Evolutionary conservation across 2,888 invertebrate genomes (phyloP).

Genomic region (Bombylius major): DNA sequence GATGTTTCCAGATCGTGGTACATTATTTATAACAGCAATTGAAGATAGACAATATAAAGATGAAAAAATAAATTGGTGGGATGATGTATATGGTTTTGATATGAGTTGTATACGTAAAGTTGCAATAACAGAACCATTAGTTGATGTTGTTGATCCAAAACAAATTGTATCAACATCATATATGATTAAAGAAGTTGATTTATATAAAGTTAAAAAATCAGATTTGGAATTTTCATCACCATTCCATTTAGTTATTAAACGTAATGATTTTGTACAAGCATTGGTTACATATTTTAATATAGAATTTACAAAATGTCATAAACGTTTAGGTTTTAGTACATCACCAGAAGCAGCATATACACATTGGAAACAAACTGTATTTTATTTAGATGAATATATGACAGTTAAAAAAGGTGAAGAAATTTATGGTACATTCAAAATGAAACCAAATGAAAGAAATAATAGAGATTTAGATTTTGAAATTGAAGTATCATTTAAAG

Average conservation of each 20-base stretch:
- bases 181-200: conserved; percentile 92
- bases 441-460: conserved; percentile 93
- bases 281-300: conserved; percentile 98
- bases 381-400: conserved; percentile 94
- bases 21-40: conserved; percentile 84
- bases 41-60: conserved; percentile 99
- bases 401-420: conserved; percentile 93
- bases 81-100: conserved; percentile 98
- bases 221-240: conserved; percentile 87
- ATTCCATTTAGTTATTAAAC: conserved; percentile 66
- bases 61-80: conserved; percentile 99
- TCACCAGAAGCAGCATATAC: conserved; percentile 97
- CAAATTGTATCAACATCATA: conserved; percentile 95
- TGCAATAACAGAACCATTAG: conserved; percentile 94
- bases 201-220: conserved; percentile 92
- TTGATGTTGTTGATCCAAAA: conserved; percentile 97
- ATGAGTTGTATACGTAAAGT: conserved; percentile 98
- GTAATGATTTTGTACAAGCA: conserved; percentile 96
- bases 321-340: conserved; percentile 94
- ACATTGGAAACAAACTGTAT: conserved; percentile 96
- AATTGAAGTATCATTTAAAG: conserved; percentile 84
- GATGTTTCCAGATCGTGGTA: conserved; percentile 89
- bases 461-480: conserved; percentile 95
- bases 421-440: conserved; percentile 78
- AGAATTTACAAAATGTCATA: conserved; percentile 99